Evolutionary conservation across 2,888 invertebrate genomes (phyloP).

Genomic region (Macaria liturata): DNA sequence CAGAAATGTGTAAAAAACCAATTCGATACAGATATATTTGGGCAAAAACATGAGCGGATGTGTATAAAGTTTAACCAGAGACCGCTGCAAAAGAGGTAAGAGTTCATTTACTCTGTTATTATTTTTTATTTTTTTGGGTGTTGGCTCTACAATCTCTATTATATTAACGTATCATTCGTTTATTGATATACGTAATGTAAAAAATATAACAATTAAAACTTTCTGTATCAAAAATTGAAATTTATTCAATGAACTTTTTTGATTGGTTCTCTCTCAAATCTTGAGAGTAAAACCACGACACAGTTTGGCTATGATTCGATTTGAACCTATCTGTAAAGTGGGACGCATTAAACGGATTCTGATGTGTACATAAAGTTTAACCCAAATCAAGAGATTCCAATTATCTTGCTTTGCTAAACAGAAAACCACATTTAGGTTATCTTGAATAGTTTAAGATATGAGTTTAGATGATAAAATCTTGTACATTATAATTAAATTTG

Average conservation of each 20-base stretch:
- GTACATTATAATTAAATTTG: no score
- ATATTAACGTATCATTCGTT: no score
- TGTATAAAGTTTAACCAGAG: constrained; percentile 81
- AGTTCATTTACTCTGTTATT: not conserved
- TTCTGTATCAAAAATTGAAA: no score
- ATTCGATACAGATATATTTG: constrained; percentile 59
- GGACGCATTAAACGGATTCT: constrained; percentile 24
- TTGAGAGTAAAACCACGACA: no score
- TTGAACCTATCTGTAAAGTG: constrained; percentile 15
- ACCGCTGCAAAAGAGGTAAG: constrained; percentile 74
- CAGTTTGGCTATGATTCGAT: no score
- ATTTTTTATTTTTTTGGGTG: no score
- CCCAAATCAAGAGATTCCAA: constrained; percentile 23
- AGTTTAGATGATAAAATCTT: no score
- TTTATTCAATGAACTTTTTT: no score
- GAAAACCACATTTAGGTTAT: constrained; percentile 5
- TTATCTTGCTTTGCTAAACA: constrained; percentile 15
- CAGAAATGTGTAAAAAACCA: constrained; percentile 77
- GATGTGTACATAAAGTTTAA: constrained; percentile 28
- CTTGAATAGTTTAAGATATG: not conserved
- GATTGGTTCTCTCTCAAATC: no score
- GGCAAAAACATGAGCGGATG: constrained; percentile 76
- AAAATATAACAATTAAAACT: no score
- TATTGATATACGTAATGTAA: no score
- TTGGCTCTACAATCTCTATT: no score